Evolutionary conservation across 2,888 invertebrate genomes (phyloP).

Genomic region (Parasteatoda lunata): DNA sequence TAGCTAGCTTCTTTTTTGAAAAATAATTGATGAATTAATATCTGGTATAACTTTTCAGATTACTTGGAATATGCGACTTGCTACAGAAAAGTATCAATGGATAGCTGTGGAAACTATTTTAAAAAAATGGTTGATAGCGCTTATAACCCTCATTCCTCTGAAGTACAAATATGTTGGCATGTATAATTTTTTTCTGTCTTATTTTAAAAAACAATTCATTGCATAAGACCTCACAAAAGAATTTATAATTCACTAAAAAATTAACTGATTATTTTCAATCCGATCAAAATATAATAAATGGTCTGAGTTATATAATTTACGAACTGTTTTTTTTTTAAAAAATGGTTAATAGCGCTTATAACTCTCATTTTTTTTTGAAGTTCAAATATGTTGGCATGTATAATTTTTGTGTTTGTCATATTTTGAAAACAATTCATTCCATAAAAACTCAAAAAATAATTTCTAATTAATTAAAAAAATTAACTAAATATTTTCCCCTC

Average conservation of each 20-base stretch:
- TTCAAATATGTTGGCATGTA: too few relatives aligned
- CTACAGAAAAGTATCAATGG: conserved; percentile 70
- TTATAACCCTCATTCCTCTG: conserved; percentile 69
- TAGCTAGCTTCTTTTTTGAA: neutral
- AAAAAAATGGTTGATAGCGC: conserved; percentile 70
- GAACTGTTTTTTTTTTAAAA: conserved; percentile 69
- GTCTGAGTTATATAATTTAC: conserved; percentile 41
- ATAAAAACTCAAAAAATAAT: too few relatives aligned
- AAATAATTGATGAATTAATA: neutral
- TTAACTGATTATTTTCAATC: too few relatives aligned
- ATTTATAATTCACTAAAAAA: too few relatives aligned
- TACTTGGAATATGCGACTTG: conserved; percentile 70
- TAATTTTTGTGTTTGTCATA: too few relatives aligned
- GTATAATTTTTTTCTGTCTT: neutral
- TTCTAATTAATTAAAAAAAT: too few relatives aligned
- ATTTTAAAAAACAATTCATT: too few relatives aligned
- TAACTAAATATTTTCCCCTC: too few relatives aligned
- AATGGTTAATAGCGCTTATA: conserved; percentile 70
- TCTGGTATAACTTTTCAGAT: conserved; percentile 54
- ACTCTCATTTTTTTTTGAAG: too few relatives aligned
- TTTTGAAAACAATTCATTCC: too few relatives aligned
- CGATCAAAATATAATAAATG: too few relatives aligned
- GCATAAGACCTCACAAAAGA: too few relatives aligned
- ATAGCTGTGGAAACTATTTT: conserved; percentile 69
- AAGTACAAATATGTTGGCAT: conserved; percentile 71